Base-by-base conservation (phyloP, 2,797 vertebrate species). In the Syndactyla subalaris region DNA sequence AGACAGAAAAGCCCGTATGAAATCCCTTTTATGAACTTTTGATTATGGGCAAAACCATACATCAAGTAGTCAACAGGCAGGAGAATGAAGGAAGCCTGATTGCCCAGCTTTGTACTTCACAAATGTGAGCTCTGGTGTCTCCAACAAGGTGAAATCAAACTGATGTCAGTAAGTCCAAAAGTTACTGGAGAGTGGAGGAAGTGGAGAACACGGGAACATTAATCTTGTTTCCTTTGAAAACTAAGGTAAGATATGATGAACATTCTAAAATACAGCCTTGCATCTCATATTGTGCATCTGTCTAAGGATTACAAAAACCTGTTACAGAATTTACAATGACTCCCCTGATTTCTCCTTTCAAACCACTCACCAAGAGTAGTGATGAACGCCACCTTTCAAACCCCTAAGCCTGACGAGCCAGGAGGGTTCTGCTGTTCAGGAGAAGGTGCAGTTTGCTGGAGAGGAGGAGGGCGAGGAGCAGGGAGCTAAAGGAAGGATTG, bases 221-320 rank as follows among this genome's bases (percentile, higher is more conserved):
- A 62, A 76, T 76, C 79, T 88, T 84, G 18, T 34, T 81, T 78
- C n/a, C 46, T 68, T 68, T 45, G 54, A 68, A 86, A 95, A 94
- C 52, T 34, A 90, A 85, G 51, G n/a, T 81, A 84, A 89, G 87
- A 85, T 57, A 73, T 5, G 43, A 81, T 4, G 3, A 85, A 65
- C 41, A 24, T 20, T 74, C 49, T 27, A 65, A 91, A 91, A 89
- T 43, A 80, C 5, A 68, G 19, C 9, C 30, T 41, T 74, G 27
- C n/a, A 32, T 10, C 16, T 46, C 41, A 58, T 2, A 58, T 6
- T 43, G n/a, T 41, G 46, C 38, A 22, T 1, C 3, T 29, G 58
- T 5, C 43, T 38, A 75, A 78, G 43, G 39, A 78, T 92, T 34
- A 88, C 45, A 77, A 74, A 91, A 65, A n/a, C 2, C 4, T 58